Base-by-base conservation (phyloP, 2,797 vertebrate genomes). In the Gila robusta region DNA sequence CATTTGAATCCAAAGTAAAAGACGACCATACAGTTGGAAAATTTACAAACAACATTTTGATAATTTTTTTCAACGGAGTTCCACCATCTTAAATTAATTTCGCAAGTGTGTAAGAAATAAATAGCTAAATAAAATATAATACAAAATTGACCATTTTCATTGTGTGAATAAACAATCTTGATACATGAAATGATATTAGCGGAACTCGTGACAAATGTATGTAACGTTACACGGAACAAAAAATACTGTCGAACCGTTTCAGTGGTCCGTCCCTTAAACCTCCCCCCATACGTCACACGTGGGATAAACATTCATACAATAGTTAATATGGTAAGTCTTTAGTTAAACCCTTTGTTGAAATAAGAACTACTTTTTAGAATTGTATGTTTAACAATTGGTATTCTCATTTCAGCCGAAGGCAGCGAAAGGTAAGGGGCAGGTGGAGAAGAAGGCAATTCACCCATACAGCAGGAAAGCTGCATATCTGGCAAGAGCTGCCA, bases 401-500 rank as follows among this genome's bases (percentile, higher is more conserved):
- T 80, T 82, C 5, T 26, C 39, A 12, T 80, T 96, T 91, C 91
- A 99, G 97, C 98, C 98, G 44, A 99, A 99, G 90, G 88, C 87
- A 82, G 92, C 87, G 54, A 98, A 96, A 88, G 94, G 91, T 17
- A 97, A 96, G 91, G 91, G 78, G 1, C 91, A 95, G 70, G 95
- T 92, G 52, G 96, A 96, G 87, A 96, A 95, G 66, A 99, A 99
- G 88, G 95, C 94, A 64, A 91, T 97, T 88, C 98, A 99, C 89
- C 98, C 98, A 0, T 98, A 95, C 89, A 99, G 98, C 91, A 96
- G 98, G 92, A 99, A 98, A 92, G 98, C 98, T 11, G 97, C 96
- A 0, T 98, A 97, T 41, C 94, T 99, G 47, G 94, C 94, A 5
- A 94, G 97, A 93, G 96, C 97, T 76, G 96, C 95, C 19, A 95